Evolutionary conservation across 2,888 invertebrate species (phyloP).

Genomic region (Eupithecia centaureata): DNA sequence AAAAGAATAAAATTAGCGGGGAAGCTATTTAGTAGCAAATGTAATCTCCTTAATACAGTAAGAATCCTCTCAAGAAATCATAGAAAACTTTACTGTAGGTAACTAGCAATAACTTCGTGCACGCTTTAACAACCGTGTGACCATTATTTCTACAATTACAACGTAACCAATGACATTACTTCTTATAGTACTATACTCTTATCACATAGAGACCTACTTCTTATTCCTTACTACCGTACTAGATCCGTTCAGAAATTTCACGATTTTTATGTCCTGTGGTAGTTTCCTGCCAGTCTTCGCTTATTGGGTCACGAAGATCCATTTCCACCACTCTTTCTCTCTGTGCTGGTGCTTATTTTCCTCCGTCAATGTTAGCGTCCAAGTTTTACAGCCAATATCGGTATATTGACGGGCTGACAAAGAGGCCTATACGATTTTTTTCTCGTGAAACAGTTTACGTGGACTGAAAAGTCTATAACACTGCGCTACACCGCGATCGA

Average conservation of each 20-base stretch:
- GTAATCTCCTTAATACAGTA: neutral
- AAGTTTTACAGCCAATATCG: too few species aligned
- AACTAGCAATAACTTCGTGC: neutral
- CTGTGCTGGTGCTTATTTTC: too few species aligned
- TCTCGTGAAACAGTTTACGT: neutral
- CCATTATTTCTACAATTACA: neutral
- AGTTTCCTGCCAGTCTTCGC: too few species aligned
- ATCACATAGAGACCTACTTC: neutral
- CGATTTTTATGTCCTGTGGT: too few species aligned
- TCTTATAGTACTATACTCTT: neutral
- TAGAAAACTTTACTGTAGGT: neutral
- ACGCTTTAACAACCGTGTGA: neutral
- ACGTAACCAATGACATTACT: neutral
- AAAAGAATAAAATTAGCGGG: neutral
- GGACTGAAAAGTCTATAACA: neutral
- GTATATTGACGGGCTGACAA: too few species aligned
- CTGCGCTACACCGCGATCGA: neutral
- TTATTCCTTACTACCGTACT: too few species aligned
- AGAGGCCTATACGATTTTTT: neutral
- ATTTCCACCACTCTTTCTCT: too few species aligned
- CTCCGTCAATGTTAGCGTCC: too few species aligned
- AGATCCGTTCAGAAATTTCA: too few species aligned
- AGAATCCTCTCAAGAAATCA: constrained; percentile 1
- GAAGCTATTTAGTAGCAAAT: neutral
- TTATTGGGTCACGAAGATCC: too few species aligned